Base-by-base conservation (phyloP, 2,888 invertebrate species). In the Patella ulyssiponensis region DNA sequence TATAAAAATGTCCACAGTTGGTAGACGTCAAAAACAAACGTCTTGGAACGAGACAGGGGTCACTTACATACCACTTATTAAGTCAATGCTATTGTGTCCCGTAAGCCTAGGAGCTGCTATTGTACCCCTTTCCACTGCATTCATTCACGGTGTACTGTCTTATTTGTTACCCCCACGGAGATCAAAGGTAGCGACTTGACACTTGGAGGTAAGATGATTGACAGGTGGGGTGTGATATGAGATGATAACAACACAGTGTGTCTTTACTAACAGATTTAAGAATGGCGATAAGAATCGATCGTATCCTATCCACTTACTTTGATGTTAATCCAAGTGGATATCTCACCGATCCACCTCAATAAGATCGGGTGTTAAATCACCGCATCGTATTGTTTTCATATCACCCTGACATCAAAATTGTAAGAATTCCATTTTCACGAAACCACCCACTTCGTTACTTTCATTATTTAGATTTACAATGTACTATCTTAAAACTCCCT, bases 111-210 rank as follows among this genome's bases (percentile, higher is more conserved):
- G 44, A 44, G 44, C 44, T 44, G 44, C 44, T 44, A 44, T 44
- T 44, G 44, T 44, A 44, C 44, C 44, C 44, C 44, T 7, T 9
- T 7, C 44, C 44, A 44, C 44, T 44, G 44, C 44, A 44, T 44
- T 44, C 7, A 44, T 44, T 44, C 44, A 44, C 44, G 44, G 44
- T 44, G 44, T 44, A 9, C 44, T 7, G 44, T 44, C 44, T 44
- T 44, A 44, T 44, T 9, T 44, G 44, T 44, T 2, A 64, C 64
- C 64, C 64, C 64, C 64, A 20, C 20, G 20, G 20, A 64, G 20
- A 64, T 64, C 64, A 64, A 64, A 64, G 64, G 11, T 64, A 64
- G 12, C 64, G 64, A 64, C 64, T 64, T 64, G 64, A 20, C 23
- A 64, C 64, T 23, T 23, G 64, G 23, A 23, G 20, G 20, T 20